These are phyloP conservation scores for Eupithecia pulchellata DNA, from an alignment of 2,888 invertebrate species.

Conservation along the genomic window DNA sequence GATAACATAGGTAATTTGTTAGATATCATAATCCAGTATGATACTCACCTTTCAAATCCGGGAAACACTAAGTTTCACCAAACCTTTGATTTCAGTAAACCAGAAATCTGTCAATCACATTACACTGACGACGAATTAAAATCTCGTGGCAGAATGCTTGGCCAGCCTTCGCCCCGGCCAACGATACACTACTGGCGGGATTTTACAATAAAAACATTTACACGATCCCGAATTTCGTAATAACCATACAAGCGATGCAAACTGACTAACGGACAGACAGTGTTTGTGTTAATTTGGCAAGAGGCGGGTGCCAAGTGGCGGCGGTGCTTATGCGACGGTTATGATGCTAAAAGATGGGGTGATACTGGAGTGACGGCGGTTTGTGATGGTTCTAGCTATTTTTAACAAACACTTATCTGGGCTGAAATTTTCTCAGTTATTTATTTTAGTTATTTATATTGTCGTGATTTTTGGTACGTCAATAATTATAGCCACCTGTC, in stretches of 20 bases:
- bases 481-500: no score
- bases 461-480: no score
- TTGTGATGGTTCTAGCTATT: not conserved
- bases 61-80: not conserved
- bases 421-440: not conserved
- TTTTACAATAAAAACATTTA: slow-evolving; percentile 74
- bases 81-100: not conserved
- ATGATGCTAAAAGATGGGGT: slow-evolving; percentile 21
- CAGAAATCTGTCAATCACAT: slow-evolving; percentile 14
- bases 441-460: no score
- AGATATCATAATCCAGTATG: not conserved
- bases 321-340: slow-evolving; percentile 36
- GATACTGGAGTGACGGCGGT: slow-evolving; percentile 11
- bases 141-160: slow-evolving; percentile 48
- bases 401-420: not conserved
- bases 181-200: slow-evolving; percentile 65
- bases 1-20: not conserved
- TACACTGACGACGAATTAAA: slow-evolving; percentile 51
- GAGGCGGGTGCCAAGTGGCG: slow-evolving; percentile 60
- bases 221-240: slow-evolving; percentile 66
- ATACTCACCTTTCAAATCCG: not conserved
- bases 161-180: slow-evolving; percentile 68
- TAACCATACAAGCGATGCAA: slow-evolving; percentile 57
- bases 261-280: slow-evolving; percentile 56
- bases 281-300: slow-evolving; percentile 71